Evolutionary conservation across 2,888 invertebrate species (phyloP), one percentile per base, ranked within the genome.

Genomic region (Tetrapedia diversipes): DNA sequence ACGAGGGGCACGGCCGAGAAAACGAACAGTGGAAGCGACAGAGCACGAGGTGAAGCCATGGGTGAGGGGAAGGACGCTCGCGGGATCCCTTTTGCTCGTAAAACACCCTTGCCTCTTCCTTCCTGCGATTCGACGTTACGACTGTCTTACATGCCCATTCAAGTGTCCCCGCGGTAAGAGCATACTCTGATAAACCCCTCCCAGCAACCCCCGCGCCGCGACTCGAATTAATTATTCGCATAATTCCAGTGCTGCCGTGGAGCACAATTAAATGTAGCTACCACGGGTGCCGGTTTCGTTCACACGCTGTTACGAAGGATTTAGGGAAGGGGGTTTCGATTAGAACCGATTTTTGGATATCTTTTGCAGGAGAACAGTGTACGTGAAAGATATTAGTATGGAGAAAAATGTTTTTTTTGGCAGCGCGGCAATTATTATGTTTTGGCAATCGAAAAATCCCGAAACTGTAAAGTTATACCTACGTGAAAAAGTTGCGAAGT

Each of bases 191-290:
- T 87, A 86, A 73, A 77, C 65, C 73, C 72, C 51, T 43, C 27
- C 74, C 60, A 68, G 53, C 78, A 47, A 59, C 53, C 75, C 65
- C 39, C 37, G 49, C 37, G 10, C 39, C 10, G 82, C 84, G 81
- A 87, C 85, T 89, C 84, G 83, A 87, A 89, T 89, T 87, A 88
- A 87, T 89, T 89, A 89, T 89, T 89, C 85, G 86, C 88, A 88
- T 87, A 87, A 84, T 71, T 69, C 72, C 59, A 29, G 24, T 22
- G 16, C 39, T 16, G 57, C 29, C 51, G 24, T 14, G 41, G 14
- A 24, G 53, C 51, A 67, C 71, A 53, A 68, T 71, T 65, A 65
- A 45, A 6, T 19, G 19, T 19, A 11, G 19, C 45, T 11, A n/a
- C 11, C 45, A 11, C 45, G 45, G 19, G 1, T 10, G 10, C n/a